Evolutionary conservation across 1,140 invertebrate genomes (phyloP), one percentile per base, ranked within the genome.

Genomic region (Acromyrmex echinatior): DNA sequence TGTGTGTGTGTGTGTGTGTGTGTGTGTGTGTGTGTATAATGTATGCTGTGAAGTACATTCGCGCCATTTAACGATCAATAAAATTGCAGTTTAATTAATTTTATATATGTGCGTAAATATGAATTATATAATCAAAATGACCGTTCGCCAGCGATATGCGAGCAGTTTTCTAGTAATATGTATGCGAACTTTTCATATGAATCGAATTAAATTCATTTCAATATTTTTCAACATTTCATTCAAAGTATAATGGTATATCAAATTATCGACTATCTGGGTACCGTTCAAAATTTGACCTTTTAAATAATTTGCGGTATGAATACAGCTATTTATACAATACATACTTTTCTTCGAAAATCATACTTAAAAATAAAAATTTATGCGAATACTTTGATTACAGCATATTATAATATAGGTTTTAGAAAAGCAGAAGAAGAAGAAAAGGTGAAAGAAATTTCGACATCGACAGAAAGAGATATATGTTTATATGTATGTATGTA

Each of bases 41-140:
- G 35, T 35, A 35, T 0, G 35, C 7, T 51, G 12, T 77, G 12
- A 1, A 68, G n/a, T 10, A 71, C 3, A 45, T 14, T 45, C 2
- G 9, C 5, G 6, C 21, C 66, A 4, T 28, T 51, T 58, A 58
- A 1, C 28, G 35, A 63, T 68, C 84, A 56, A 45, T 21, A 68
- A 78, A 81, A 80, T 70, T 25, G 66, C 28, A 56, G 7, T 65
- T 60, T 65, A 87, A 91, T 90, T 85, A 85, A 90, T 90, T 90
- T 85, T 71, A 65, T 58, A 90, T 63, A 45, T 21, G 81, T 14
- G n/a, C 28, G 68, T 70, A 77, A 73, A 86, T 65, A 58, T 45
- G 51, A 18, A 9, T 3, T 31, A 60, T 21, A 45, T 78, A n/a
- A 16, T 18, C 25, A 49, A 25, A 73, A 12, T 88, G 58, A 60